A percentile compares a stretch with the other conserved stretches of the same genome.
phyloP scores from a whole-genome alignment of 2,797 vertebrate genomes.

The Micrastur ruficollis region DNA sequence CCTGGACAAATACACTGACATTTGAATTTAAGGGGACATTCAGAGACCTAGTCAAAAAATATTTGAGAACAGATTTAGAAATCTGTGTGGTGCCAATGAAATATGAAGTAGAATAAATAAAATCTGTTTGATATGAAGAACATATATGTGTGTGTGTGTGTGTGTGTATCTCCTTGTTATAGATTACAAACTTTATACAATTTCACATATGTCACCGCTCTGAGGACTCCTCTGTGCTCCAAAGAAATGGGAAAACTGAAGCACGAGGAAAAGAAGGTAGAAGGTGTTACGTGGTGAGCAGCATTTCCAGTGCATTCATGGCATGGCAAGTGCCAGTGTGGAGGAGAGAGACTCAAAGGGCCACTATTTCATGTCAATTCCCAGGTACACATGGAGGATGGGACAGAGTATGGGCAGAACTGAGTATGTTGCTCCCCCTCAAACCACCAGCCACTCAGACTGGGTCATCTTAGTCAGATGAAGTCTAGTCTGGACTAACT shows the following conservation, averaged over 20 bases:
- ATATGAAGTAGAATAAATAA: not conserved
- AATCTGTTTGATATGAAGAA: not conserved
- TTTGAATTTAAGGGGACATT: conserved; percentile 39
- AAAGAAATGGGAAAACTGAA: not conserved
- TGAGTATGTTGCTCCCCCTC: accelerated
- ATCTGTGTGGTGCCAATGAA: not conserved
- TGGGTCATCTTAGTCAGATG: not conserved
- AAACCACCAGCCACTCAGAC: not conserved
- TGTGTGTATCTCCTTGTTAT: accelerated
- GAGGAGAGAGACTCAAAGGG: not conserved
- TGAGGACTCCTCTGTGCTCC: not conserved
- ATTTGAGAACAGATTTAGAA: not conserved
- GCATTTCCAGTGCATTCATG: not conserved
- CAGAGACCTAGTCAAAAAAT: not conserved
- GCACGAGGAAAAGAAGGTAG: not conserved
- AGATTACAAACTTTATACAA: not conserved
- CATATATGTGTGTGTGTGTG: not conserved
- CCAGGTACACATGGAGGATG: accelerated
- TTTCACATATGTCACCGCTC: not conserved
- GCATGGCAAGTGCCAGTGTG: accelerated
- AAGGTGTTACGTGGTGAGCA: not conserved
- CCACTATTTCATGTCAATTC: not conserved
- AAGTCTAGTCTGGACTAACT: not conserved
- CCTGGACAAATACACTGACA: not conserved
- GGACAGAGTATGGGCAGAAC: not conserved